A percentile compares a stretch with the other conserved stretches of the same genome.
phyloP scores from a whole-genome alignment of 2,888 invertebrate genomes.

The Colletes collaris region DNA sequence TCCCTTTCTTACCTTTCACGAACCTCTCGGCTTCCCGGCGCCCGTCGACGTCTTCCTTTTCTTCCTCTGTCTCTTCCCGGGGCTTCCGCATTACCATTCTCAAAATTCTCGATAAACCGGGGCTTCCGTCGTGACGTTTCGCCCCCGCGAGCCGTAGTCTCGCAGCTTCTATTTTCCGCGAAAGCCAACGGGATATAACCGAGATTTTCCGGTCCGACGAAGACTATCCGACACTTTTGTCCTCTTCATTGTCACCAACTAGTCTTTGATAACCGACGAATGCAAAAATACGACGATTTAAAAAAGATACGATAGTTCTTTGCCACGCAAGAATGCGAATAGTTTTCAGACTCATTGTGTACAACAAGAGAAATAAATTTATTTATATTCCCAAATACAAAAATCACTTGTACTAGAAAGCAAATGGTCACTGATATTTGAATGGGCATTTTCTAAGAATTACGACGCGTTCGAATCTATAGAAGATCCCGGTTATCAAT shows the following conservation, averaged over 20 bases:
- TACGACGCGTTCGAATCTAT: too few relatives aligned
- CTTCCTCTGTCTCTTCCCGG: conserved; percentile 33
- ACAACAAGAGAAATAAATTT: too few relatives aligned
- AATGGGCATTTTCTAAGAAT: too few relatives aligned
- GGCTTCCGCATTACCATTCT: conserved; percentile 72
- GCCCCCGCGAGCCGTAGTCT: conserved; percentile 7
- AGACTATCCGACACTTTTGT: conserved; percentile 22
- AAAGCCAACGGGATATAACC: conserved; percentile 49
- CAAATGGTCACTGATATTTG: too few relatives aligned
- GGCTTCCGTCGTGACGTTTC: conserved; percentile 62
- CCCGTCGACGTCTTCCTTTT: conserved; percentile 43
- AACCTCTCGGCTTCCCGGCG: conserved; percentile 59
- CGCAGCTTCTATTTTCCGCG: conserved; percentile 36
- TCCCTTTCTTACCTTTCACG: conserved; percentile 71
- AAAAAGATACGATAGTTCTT: too few relatives aligned
- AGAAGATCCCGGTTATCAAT: too few relatives aligned
- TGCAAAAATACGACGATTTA: too few relatives aligned
- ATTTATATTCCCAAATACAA: too few relatives aligned
- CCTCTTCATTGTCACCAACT: not conserved
- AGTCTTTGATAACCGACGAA: too few relatives aligned
- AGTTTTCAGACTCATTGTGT: too few relatives aligned
- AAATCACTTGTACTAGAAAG: too few relatives aligned
- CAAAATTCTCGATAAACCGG: conserved; percentile 75
- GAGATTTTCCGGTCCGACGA: conserved; percentile 25
- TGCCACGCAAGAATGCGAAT: too few relatives aligned